phyloP scores from a whole-genome alignment of 2,113 vertebrate species.

The Dasyornis broadbenti region DNA sequence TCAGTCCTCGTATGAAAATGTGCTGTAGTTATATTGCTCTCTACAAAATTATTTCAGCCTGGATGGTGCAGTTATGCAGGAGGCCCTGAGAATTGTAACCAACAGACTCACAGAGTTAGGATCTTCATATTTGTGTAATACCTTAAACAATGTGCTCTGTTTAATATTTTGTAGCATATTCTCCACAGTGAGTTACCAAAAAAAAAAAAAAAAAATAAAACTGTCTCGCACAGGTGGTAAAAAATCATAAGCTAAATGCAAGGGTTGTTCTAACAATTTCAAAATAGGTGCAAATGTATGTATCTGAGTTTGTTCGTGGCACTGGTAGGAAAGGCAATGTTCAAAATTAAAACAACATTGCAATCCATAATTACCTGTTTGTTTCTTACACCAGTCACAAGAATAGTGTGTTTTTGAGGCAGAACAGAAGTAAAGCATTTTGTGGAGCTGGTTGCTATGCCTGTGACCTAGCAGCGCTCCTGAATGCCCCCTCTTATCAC shows the following conservation, averaged over 20 bases:
- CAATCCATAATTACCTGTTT: neutral
- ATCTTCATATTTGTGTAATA: neutral
- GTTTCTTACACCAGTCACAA: neutral
- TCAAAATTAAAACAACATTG: neutral
- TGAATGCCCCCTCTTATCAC: neutral
- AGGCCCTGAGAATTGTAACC: neutral
- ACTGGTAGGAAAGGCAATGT: neutral
- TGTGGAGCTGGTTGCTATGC: neutral
- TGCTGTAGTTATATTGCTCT: neutral
- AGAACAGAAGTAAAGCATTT: neutral
- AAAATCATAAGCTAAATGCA: neutral
- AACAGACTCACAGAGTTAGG: neutral
- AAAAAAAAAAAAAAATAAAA: neutral
- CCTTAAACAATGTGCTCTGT: neutral
- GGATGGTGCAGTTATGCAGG: neutral
- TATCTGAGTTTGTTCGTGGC: neutral
- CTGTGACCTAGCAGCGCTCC: neutral
- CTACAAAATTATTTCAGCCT: neutral
- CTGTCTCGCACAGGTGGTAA: neutral
- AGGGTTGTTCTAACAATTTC: neutral
- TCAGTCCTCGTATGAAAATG: neutral
- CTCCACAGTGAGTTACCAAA: neutral
- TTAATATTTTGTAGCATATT: neutral
- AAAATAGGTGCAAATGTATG: neutral
- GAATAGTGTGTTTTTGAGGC: neutral